These are phyloP conservation scores for Chaetodon trifascialis DNA, from an alignment of 2,113 vertebrate genomes.

Conservation along the genomic window DNA sequence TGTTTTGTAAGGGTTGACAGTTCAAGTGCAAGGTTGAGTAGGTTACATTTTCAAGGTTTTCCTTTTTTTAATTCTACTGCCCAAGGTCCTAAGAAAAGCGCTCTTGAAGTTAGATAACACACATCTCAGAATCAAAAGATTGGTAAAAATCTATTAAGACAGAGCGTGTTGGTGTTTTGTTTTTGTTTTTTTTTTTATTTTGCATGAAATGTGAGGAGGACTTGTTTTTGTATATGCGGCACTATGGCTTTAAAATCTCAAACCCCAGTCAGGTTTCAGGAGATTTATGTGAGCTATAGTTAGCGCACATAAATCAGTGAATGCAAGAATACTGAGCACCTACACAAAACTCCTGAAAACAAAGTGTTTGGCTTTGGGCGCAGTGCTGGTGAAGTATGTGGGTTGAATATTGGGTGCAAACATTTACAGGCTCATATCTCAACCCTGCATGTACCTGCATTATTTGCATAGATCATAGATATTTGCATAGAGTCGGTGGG, in stretches of 20 bases:
- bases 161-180: not conserved
- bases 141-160: not conserved
- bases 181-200: not conserved
- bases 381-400: conserved; percentile 28
- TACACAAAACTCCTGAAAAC: conserved; percentile 43
- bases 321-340: conserved; percentile 37
- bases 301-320: conserved; percentile 47
- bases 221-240: not conserved
- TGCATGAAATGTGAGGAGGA: not conserved
- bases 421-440: conserved; percentile 60
- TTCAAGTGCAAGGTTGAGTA: conserved; percentile 21
- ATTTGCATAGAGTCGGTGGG: conserved; percentile 65
- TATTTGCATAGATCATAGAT: conserved; percentile 68
- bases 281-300: conserved; percentile 48
- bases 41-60: conserved; percentile 14
- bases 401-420: conserved; percentile 66
- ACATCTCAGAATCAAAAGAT: not conserved
- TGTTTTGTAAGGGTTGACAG: not conserved
- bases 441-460: conserved; percentile 55
- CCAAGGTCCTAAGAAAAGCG: not conserved
- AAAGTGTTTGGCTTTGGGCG: conserved; percentile 54
- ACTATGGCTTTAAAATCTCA: conserved; percentile 31
- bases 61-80: not conserved
- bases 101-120: not conserved
- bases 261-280: conserved; percentile 25